A percentile compares a stretch with the other conserved stretches of the same genome.
Evolutionary conservation across 2,797 vertebrate species (phyloP).

Genomic region (Helicolenus hilgendorfi): DNA sequence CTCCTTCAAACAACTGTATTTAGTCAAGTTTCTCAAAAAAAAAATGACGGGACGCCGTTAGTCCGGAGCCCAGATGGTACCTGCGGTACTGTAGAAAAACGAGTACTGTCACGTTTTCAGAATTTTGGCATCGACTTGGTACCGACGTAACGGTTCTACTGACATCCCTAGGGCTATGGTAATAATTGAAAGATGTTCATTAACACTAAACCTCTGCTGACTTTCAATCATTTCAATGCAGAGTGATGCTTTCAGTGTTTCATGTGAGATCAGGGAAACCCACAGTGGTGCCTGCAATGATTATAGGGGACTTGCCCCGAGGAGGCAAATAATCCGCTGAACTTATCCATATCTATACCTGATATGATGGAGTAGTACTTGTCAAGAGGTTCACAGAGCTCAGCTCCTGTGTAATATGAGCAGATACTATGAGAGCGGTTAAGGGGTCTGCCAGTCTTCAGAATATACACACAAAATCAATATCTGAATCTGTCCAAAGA

Average conservation of each 20-base stretch:
- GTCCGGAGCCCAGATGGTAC: too few species aligned
- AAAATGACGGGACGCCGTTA: too few species aligned
- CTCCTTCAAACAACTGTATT: too few species aligned
- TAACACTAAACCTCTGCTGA: slow-evolving; percentile 51
- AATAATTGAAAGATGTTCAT: slow-evolving; percentile 54
- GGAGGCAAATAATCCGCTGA: slow-evolving; percentile 59
- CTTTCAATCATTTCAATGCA: slow-evolving; percentile 47
- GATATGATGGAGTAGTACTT: slow-evolving; percentile 30
- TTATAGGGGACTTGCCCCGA: slow-evolving; percentile 38
- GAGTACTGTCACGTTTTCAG: too few species aligned
- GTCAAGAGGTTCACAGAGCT: slow-evolving; percentile 32
- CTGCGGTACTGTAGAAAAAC: too few species aligned
- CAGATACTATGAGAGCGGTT: slow-evolving; percentile 30
- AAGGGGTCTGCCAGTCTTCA: background rate
- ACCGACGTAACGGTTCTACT: too few species aligned
- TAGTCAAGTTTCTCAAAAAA: too few species aligned
- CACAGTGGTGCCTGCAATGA: slow-evolving; percentile 26
- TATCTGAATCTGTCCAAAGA: slow-evolving; percentile 9
- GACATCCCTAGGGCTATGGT: background rate
- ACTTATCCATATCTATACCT: slow-evolving; percentile 54
- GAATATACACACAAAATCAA: slow-evolving; percentile 21
- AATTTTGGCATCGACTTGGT: too few species aligned
- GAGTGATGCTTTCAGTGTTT: background rate
- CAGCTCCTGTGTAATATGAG: slow-evolving; percentile 41
- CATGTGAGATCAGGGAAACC: slow-evolving; percentile 28